Conservation (phyloP, 2,888 invertebrate species). For the Cordilura impudica region DNA sequence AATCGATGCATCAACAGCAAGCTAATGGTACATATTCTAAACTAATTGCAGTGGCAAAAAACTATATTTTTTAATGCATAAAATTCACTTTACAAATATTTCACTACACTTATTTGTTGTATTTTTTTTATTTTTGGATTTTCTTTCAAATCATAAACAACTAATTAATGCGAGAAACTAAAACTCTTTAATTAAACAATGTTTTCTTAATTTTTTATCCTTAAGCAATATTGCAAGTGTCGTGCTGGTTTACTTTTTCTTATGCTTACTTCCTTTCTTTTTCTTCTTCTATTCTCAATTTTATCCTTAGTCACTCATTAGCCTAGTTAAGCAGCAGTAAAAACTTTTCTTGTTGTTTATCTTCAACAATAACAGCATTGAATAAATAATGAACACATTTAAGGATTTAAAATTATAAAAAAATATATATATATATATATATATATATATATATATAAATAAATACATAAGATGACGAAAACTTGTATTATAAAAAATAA, state of each 20-base stretch:
- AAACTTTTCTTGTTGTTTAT: conserved; percentile 27
- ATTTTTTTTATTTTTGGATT: no score
- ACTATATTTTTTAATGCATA: no score
- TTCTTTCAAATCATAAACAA: background rate
- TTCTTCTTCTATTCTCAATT: background rate
- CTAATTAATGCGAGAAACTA: background rate
- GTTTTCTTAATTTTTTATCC: background rate
- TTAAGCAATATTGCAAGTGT: conserved; percentile 30
- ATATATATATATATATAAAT: background rate
- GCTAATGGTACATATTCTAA: no score
- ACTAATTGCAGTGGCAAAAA: no score
- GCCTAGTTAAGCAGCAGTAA: conserved; percentile 49
- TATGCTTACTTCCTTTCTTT: conserved; percentile 34
- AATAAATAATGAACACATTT: conserved; percentile 51
- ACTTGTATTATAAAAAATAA: background rate
- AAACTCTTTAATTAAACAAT: conserved; percentile 16
- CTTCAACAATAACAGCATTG: conserved; percentile 16
- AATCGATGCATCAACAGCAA: no score
- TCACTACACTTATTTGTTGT: no score
- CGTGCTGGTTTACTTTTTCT: conserved; percentile 25
- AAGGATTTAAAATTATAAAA: conserved; percentile 33
- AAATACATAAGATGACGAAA: background rate
- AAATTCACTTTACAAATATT: no score
- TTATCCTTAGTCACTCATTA: conserved; percentile 45
- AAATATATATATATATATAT: background rate